Conservation (phyloP, 2,113 vertebrate genomes). For the Spheniscus mendiculus region DNA sequence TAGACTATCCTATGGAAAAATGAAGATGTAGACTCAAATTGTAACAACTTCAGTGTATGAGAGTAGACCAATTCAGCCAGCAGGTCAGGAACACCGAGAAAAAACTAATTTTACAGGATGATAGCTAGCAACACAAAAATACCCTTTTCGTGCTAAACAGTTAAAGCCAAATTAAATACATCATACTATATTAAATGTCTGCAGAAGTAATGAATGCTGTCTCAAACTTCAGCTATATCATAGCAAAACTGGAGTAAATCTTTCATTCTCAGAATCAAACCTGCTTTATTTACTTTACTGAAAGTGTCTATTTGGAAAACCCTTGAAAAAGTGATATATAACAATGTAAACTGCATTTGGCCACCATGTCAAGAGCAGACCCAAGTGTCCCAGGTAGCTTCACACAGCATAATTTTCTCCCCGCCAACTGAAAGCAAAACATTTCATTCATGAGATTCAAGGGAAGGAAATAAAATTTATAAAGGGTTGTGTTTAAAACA, state of each 20-base stretch:
- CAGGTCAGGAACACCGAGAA: neutral
- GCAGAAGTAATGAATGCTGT: neutral
- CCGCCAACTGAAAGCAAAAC: neutral
- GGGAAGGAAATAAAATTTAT: neutral
- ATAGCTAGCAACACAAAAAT: neutral
- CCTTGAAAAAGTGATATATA: neutral
- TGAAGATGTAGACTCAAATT: neutral
- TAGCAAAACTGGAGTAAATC: neutral
- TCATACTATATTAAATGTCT: neutral
- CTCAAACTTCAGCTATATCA: neutral
- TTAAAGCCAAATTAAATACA: neutral
- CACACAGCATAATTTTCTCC: neutral
- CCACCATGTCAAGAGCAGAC: neutral
- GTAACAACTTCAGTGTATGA: neutral
- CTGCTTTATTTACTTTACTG: neutral
- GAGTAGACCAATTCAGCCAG: neutral
- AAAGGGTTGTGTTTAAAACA: neutral
- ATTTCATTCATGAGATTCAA: neutral
- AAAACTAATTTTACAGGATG: neutral
- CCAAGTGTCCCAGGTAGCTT: neutral
- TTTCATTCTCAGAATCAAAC: neutral
- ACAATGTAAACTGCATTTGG: neutral
- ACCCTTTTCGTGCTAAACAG: neutral
- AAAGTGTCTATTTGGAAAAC: neutral
- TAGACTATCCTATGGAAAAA: neutral